Evolutionary conservation across 2,888 invertebrate genomes (phyloP).

Genomic region (Dendrolimus pini): DNA sequence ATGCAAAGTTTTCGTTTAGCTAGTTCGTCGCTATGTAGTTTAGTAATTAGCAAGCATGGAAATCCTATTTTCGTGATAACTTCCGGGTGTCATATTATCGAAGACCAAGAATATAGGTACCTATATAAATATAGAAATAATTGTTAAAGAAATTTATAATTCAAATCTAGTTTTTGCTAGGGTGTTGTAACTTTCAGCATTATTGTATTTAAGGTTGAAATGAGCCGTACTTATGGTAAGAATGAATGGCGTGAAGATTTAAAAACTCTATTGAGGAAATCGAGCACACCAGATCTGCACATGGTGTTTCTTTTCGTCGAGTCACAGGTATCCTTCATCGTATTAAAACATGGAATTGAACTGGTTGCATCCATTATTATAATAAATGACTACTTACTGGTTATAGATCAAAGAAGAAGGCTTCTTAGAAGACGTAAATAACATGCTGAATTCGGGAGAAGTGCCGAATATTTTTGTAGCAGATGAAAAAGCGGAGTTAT

Average conservation of each 20-base stretch:
- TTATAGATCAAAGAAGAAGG: conserved; percentile 90
- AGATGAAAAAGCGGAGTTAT: conserved; percentile 93
- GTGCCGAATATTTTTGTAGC: conserved; percentile 91
- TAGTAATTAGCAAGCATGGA: background rate
- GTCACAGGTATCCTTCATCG: conserved; percentile 79
- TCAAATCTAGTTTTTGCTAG: no score
- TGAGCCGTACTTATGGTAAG: conserved; percentile 89
- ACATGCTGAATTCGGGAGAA: conserved; percentile 94
- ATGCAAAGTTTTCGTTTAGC: background rate
- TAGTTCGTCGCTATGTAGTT: background rate
- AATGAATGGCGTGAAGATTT: conserved; percentile 95
- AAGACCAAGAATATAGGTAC: no score
- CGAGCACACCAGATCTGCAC: conserved; percentile 89
- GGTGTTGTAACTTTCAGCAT: no score
- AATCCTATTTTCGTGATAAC: no score
- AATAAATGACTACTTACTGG: background rate
- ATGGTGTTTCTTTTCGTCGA: conserved; percentile 95
- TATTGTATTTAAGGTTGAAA: conserved; percentile 83
- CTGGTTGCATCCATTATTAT: background rate
- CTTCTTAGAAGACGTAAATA: conserved; percentile 95
- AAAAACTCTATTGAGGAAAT: conserved; percentile 86
- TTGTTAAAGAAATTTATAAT: no score
- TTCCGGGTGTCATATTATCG: no score
- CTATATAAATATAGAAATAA: no score
- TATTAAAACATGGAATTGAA: background rate